A percentile compares a stretch with the other conserved stretches of the same genome.
These are phyloP conservation scores for Turnix velox DNA, from an alignment of 2,113 vertebrate genomes.

Conservation along the genomic window DNA sequence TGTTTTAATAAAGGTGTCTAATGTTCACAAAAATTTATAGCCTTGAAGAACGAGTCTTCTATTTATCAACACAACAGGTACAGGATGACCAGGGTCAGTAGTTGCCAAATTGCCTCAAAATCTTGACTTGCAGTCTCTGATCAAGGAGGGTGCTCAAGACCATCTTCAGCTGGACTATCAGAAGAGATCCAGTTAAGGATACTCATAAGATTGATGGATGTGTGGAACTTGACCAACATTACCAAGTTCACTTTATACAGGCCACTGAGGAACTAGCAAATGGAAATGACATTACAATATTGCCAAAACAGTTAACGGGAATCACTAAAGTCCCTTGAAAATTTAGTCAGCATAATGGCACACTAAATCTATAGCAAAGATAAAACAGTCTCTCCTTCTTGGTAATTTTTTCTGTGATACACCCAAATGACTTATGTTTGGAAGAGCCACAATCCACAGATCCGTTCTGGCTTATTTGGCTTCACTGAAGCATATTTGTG, in stretches of 20 bases:
- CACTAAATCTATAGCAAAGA: not conserved
- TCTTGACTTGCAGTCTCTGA: not conserved
- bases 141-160: not conserved
- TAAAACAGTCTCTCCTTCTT: not conserved
- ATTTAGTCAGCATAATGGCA: not conserved
- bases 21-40: slow-evolving; percentile 38
- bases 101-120: not conserved
- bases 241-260: not conserved
- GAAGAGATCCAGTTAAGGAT: not conserved
- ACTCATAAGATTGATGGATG: not conserved
- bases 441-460: not conserved
- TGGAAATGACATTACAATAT: not conserved
- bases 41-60: slow-evolving; percentile 35
- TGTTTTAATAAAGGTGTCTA: slow-evolving; percentile 59
- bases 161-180: not conserved
- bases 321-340: not conserved
- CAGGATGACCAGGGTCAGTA: not conserved
- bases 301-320: slow-evolving; percentile 7
- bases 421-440: not conserved
- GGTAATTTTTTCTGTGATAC: not conserved
- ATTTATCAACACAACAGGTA: slow-evolving; percentile 55
- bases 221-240: not conserved
- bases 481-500: not conserved
- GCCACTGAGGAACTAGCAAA: slow-evolving; percentile 6
- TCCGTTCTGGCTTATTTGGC: slow-evolving; percentile 17